A percentile compares a stretch with the other conserved stretches of the same genome.
Evolutionary conservation across 2,888 invertebrate genomes (phyloP).

Genomic region (Rhabditophanes sp.): DNA sequence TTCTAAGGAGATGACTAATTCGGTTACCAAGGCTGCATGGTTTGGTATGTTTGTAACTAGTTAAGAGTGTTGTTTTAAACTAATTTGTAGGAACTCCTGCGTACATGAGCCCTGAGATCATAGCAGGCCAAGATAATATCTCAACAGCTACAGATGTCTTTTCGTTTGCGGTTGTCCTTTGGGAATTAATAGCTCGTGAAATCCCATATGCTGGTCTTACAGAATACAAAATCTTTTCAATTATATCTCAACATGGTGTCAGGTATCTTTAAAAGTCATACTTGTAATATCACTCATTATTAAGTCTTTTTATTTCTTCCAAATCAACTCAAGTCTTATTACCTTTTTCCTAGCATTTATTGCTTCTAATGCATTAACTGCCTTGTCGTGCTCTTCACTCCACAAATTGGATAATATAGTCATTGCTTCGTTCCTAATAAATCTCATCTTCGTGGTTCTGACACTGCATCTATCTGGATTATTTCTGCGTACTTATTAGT

Average conservation of each 20-base stretch:
- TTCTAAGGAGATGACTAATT: slow-evolving; percentile 33
- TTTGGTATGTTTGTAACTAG: background rate
- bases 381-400: too few relatives aligned
- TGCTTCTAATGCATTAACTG: too few relatives aligned
- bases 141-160: slow-evolving; percentile 35
- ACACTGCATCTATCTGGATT: too few relatives aligned
- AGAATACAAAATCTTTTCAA: slow-evolving; percentile 29
- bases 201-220: slow-evolving; percentile 24
- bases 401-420: too few relatives aligned
- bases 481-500: too few relatives aligned
- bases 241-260: slow-evolving; percentile 26
- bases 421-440: too few relatives aligned
- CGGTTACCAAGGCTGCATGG: slow-evolving; percentile 23
- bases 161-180: slow-evolving; percentile 31
- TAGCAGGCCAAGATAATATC: slow-evolving; percentile 26
- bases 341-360: too few relatives aligned
- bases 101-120: slow-evolving; percentile 30
- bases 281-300: too few relatives aligned
- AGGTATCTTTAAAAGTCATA: too few relatives aligned
- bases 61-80: background rate
- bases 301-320: too few relatives aligned
- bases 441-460: too few relatives aligned
- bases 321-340: too few relatives aligned
- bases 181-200: slow-evolving; percentile 32
- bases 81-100: background rate